A percentile compares a stretch with the other conserved stretches of the same genome.
Conservation (phyloP, 2,888 invertebrate species). For the Mythimna ferrago region DNA sequence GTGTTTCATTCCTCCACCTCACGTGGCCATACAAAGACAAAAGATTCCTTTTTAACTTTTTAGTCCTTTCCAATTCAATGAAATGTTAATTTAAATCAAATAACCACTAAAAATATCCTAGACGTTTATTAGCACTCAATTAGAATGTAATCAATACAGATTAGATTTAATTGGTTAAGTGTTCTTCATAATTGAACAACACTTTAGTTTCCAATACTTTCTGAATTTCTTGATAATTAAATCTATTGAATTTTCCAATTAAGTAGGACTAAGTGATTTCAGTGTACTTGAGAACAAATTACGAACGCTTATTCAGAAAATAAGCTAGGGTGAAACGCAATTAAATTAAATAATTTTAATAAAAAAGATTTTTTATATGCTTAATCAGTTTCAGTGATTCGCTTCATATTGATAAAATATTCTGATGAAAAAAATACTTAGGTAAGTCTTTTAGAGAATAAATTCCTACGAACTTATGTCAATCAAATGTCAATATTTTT, state of each 20-base stretch:
- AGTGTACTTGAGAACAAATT: slow-evolving; percentile 25
- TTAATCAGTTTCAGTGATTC: neutral
- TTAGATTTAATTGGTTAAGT: slow-evolving; percentile 17
- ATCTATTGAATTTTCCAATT: slow-evolving; percentile 27
- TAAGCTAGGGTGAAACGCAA: neutral
- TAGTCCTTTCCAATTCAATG: neutral
- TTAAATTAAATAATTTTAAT: neutral
- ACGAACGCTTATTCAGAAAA: slow-evolving; percentile 5
- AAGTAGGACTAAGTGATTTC: slow-evolving; percentile 8
- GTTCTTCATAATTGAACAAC: neutral
- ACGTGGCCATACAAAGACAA: neutral
- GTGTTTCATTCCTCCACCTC: too few relatives aligned
- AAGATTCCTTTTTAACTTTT: neutral
- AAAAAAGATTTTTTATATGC: neutral
- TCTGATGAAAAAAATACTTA: neutral
- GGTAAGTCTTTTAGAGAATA: neutral
- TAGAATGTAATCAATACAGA: slow-evolving; percentile 19
- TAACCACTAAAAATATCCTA: neutral
- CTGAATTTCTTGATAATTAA: slow-evolving; percentile 12
- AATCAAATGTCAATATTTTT: neutral
- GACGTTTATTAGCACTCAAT: slow-evolving; percentile 24
- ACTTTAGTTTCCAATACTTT: slow-evolving; percentile 34
- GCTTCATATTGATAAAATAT: neutral
- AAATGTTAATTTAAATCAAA: neutral
- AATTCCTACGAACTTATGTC: too few relatives aligned